Evolutionary conservation across 1,140 invertebrate species (phyloP).

Genomic region (Leguminivora glycinivorella): DNA sequence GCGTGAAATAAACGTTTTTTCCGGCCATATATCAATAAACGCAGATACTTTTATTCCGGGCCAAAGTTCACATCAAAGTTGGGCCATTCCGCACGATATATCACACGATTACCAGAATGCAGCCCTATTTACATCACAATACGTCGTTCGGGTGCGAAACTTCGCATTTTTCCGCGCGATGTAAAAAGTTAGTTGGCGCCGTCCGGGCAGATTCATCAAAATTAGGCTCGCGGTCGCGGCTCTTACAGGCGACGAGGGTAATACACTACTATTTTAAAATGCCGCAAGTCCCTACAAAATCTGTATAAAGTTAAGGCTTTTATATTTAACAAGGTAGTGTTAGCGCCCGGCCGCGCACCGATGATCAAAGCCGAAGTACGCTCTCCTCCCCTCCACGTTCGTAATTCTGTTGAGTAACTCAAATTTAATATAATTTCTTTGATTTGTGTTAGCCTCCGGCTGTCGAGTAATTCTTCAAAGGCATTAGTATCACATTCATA

Average conservation of each 20-base stretch:
- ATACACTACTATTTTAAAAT: neutral
- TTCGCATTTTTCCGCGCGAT: slow-evolving; percentile 8
- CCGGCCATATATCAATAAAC: slow-evolving; percentile 17
- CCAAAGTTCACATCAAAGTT: slow-evolving; percentile 6
- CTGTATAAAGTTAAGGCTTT: neutral
- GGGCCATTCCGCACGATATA: slow-evolving; percentile 18
- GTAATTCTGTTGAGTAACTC: slow-evolving; percentile 11
- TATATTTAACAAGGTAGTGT: neutral
- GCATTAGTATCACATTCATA: slow-evolving; percentile 18
- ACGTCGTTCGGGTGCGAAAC: neutral
- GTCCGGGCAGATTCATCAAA: slow-evolving; percentile 17
- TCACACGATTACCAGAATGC: slow-evolving; percentile 1
- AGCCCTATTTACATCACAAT: slow-evolving; percentile 21
- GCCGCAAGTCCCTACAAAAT: neutral
- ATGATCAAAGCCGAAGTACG: slow-evolving; percentile 4
- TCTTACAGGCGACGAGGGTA: neutral
- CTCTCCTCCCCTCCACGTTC: neutral
- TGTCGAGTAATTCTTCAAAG: slow-evolving; percentile 20
- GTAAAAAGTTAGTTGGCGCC: slow-evolving; percentile 24
- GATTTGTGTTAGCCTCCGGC: slow-evolving; percentile 8
- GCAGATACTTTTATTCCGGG: slow-evolving; percentile 14
- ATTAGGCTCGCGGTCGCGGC: slow-evolving; percentile 5
- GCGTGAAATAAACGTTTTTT: neutral
- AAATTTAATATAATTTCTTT: slow-evolving; percentile 21
- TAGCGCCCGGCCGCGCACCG: neutral